These are phyloP conservation scores for Tarsius wallacei DNA, from an alignment of 2,797 vertebrate species.

Conservation along the genomic window DNA sequence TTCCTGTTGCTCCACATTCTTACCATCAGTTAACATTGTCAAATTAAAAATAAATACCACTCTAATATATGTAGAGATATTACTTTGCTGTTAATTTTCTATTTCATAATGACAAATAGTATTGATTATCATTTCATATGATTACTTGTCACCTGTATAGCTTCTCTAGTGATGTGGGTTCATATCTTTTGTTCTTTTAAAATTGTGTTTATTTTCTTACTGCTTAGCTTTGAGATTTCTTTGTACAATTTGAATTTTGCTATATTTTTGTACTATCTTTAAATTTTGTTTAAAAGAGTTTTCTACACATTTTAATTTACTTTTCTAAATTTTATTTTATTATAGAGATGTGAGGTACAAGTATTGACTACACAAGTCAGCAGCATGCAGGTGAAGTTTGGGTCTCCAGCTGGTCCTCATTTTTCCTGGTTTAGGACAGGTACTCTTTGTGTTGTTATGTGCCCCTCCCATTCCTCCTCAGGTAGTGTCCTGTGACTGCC, in stretches of 20 bases:
- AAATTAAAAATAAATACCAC: neutral
- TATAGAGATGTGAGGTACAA: too few relatives aligned
- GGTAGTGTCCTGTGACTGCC: too few relatives aligned
- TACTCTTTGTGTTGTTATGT: too few relatives aligned
- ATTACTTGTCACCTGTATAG: neutral
- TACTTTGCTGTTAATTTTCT: neutral
- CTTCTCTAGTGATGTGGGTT: neutral
- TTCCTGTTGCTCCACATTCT: neutral
- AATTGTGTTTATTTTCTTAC: neutral
- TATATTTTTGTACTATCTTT: neutral
- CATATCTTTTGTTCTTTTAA: neutral
- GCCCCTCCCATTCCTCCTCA: too few relatives aligned
- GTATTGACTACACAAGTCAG: too few relatives aligned
- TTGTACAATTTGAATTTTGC: neutral
- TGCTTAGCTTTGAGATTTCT: neutral
- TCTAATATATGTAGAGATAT: neutral
- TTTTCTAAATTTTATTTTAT: too few relatives aligned
- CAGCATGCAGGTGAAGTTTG: too few relatives aligned
- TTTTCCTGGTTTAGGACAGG: too few relatives aligned
- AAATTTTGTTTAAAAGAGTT: neutral
- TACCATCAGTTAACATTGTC: neutral
- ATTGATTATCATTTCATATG: neutral
- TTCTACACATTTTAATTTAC: constrained; percentile 36
- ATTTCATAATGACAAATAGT: neutral
- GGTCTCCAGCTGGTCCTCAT: too few relatives aligned